Evolutionary conservation across 2,888 invertebrate species (phyloP), one percentile per base, ranked within the genome.

Genomic region (Conomelus anceps): DNA sequence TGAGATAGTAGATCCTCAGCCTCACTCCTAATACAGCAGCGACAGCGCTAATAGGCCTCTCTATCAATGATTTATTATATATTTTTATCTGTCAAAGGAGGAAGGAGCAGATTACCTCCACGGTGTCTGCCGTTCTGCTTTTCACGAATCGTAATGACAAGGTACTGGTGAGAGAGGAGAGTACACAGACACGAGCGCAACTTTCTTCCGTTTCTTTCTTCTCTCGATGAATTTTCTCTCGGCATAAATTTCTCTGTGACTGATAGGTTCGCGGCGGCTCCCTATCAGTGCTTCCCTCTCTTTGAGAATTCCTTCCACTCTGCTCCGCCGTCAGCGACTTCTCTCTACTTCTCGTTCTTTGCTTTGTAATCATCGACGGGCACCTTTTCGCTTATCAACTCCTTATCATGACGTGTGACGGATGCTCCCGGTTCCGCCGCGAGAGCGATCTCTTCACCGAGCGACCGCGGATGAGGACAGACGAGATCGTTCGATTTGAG

Each of bases 11-110:
- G 86, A 86, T 86, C 86, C 3, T n/a, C 22, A 3, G 24, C 26
- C 26, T 6, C 22, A 6, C 23, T 23, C 29, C 86, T 86, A n/a
- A 86, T 86, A 86, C 86, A 63, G 63, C n/a, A 20, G 63, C 86
- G 86, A 22, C 26, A n/a, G 11, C 26, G 86, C 86, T 86, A 86
- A 86, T 86, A 86, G 86, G 88, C 86, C 34, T 85, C 84, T 89
- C 88, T 90, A 90, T 90, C 90, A 90, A 90, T 90, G 90, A 90
- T 90, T 90, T 90, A 90, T 90, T 90, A 90, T 89, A 89, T 90
- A 90, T 90, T 90, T 90, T 90, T 90, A 91, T 91, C 91, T 23
- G 63, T n/a, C 24, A 41, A 26, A 23, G 87, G 20, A 63, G 63
- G 87, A 26, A 24, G 22, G 22, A 63, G 85, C 84, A 84, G 34